These are phyloP conservation scores for Pristionchus mayeri DNA, from an alignment of 2,888 invertebrate genomes.

Conservation along the genomic window DNA sequence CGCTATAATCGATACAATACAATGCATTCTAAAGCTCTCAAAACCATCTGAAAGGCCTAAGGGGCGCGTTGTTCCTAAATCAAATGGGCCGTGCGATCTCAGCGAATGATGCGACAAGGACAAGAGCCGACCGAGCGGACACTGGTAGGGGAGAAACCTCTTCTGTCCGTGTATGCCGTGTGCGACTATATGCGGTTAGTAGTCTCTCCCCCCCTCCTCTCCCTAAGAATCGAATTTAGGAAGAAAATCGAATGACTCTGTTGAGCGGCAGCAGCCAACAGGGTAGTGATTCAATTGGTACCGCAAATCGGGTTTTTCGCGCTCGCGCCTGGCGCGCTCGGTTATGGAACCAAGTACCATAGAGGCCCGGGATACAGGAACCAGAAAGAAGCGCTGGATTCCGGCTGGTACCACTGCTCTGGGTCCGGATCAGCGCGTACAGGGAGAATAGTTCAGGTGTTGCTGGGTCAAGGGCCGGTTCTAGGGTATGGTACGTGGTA, in stretches of 20 bases:
- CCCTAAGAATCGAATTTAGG: constrained; percentile 22
- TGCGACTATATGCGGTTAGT: constrained; percentile 33
- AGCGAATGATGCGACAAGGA: background rate
- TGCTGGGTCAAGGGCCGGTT: background rate
- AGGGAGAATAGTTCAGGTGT: too few species aligned
- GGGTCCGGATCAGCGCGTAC: too few species aligned
- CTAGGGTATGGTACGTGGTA: background rate
- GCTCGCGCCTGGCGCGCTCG: background rate
- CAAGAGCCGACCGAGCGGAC: background rate
- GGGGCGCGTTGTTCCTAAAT: background rate
- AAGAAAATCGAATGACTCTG: constrained; percentile 37
- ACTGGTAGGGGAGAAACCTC: background rate
- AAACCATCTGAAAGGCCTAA: too few species aligned
- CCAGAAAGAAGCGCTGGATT: too few species aligned
- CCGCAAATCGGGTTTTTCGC: constrained; percentile 28
- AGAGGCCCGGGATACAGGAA: too few species aligned
- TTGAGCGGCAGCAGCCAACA: too few species aligned
- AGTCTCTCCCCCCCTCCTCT: background rate
- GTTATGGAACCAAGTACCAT: background rate
- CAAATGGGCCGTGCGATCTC: background rate
- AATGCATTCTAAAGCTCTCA: too few species aligned
- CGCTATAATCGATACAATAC: too few species aligned
- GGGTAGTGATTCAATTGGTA: constrained; percentile 24
- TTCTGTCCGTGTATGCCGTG: background rate
- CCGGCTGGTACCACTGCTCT: too few species aligned